Percentiles rank a stretch among this genome's conserved stretches.
These are phyloP conservation scores for Cichladusa arquata DNA, from an alignment of 2,113 vertebrate genomes.

Conservation along the genomic window DNA sequence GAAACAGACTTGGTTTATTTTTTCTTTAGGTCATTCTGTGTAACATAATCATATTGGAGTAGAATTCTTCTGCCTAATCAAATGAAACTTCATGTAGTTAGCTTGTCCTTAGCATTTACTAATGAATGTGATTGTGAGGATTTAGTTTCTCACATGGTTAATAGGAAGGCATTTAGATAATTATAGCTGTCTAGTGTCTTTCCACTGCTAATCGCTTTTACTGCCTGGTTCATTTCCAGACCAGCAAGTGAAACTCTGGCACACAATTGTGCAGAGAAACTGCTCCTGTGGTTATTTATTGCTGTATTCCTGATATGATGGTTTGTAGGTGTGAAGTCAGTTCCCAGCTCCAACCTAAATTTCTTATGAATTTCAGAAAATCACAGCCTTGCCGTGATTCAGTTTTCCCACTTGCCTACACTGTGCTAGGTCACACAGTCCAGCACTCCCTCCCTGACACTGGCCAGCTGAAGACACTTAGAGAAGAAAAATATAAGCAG, in stretches of 20 bases:
- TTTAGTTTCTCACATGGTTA: conserved; percentile 76
- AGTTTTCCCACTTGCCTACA: not conserved
- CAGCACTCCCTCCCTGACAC: not conserved
- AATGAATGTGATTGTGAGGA: conserved; percentile 73
- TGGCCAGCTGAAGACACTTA: not conserved
- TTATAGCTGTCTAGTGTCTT: conserved; percentile 75
- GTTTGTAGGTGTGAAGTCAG: not conserved
- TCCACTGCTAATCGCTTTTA: conserved; percentile 72
- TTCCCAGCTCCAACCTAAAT: not conserved
- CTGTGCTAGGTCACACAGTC: fast-evolving
- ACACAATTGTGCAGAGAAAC: conserved; percentile 25
- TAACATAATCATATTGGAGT: conserved; percentile 73
- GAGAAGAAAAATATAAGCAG: not conserved
- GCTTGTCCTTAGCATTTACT: conserved; percentile 77
- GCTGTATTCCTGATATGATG: not conserved
- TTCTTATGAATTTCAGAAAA: not conserved
- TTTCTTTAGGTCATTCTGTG: conserved; percentile 43
- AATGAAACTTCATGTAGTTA: conserved; percentile 72
- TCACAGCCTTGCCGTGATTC: not conserved
- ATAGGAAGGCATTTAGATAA: conserved; percentile 78
- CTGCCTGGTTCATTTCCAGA: conserved; percentile 68
- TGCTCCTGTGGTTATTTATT: not conserved
- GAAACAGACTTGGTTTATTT: not conserved
- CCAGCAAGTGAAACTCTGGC: conserved; percentile 63
- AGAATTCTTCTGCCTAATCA: conserved; percentile 74